Conservation (phyloP, 2,888 invertebrate genomes). For the Agrochola lychnidis region DNA sequence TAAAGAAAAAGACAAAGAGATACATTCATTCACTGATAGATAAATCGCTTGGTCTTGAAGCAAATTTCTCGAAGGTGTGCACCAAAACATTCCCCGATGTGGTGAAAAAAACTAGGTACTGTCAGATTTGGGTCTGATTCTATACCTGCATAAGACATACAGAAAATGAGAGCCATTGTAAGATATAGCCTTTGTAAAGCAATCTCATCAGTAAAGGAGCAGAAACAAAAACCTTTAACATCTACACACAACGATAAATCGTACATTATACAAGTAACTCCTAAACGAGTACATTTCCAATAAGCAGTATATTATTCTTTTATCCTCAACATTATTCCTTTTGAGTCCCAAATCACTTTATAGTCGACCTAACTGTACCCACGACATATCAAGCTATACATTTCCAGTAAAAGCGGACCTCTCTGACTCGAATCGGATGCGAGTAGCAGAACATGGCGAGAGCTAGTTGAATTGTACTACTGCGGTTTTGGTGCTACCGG, state of each 20-base stretch:
- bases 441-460: no score
- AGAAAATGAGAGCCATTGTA: neutral
- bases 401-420: neutral
- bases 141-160: neutral
- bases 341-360: slow-evolving; percentile 28
- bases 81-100: no score
- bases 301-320: slow-evolving; percentile 43
- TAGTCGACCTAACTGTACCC: neutral
- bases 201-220: neutral
- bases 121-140: no score
- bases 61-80: no score
- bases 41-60: no score
- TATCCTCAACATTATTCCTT: slow-evolving; percentile 22
- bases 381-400: neutral
- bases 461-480: no score
- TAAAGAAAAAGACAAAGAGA: no score
- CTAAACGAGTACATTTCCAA: slow-evolving; percentile 7
- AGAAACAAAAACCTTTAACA: neutral
- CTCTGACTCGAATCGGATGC: neutral
- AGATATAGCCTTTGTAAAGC: neutral
- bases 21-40: no score
- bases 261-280: neutral
- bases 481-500: no score
- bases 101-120: neutral
- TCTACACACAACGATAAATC: neutral